Base-by-base conservation (phyloP, 2,113 vertebrate genomes). In the Xiphorhynchus elegans region DNA sequence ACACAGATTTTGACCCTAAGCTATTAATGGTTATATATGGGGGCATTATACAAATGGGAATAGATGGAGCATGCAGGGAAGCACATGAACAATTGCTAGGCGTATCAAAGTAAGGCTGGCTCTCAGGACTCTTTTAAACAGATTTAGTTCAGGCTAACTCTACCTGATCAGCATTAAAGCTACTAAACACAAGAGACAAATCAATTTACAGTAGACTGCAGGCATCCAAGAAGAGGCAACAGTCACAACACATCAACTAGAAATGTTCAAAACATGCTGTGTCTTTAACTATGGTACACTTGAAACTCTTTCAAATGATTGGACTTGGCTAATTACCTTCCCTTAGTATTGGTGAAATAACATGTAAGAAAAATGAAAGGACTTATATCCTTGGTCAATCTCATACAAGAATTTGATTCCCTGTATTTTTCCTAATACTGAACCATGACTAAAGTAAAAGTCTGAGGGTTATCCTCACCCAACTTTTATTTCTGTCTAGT, bases 171-270 rank as follows among this genome's bases (percentile, higher is more conserved):
- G 21, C 40, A 59, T 58, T 87, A 87, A 63, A 70, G 24, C 47
- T 91, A 75, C 44, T 44, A 78, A n/a, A 70, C 72, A 73, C 60
- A 67, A 73, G 90, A 89, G 52, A 72, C 93, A 96, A 93, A 78
- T 63, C 31, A 28, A 31, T 60, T 68, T 81, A 19, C 70, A 67
- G 70, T 6, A 68, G 42, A 50, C 46, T 67, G 18, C 1, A 72
- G 66, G 40, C 37, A 87, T 81, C 19, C 21, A 75, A 70, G 50
- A 91, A 29, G 37, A 89, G 28, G 18, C 8, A 84, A 14, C 10
- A 77, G 52, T 33, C 64, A 55, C 26, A 85, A 66, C 31, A n/a
- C 52, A 91, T 74, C 1, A 24, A 87, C 31, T 68, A 50, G 25
- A 72, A 95, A 62, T 13, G 47, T 49, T 89, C 78, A 75, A 73